Evolutionary conservation across 2,888 invertebrate species (phyloP).

Genomic region (Leptinotarsa juncta): DNA sequence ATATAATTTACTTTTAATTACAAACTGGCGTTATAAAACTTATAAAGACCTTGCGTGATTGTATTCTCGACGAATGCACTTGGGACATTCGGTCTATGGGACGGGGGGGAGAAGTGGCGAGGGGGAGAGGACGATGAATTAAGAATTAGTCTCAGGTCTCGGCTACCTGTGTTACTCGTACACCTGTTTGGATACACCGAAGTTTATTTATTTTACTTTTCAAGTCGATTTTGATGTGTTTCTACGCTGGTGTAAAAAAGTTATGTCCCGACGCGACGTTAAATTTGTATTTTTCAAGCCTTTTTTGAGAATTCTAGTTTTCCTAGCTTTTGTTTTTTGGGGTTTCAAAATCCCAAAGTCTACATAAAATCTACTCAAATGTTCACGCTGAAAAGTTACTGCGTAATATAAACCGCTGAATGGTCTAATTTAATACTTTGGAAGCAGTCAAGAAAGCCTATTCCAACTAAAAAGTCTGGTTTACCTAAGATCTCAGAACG

Average conservation of each 20-base stretch:
- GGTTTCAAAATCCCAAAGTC: too few species aligned
- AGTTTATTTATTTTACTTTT: conserved; percentile 36
- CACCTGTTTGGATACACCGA: conserved; percentile 47
- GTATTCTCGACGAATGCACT: conserved; percentile 32
- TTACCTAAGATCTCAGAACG: too few species aligned
- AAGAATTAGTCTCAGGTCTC: conserved; percentile 48
- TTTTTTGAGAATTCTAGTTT: too few species aligned
- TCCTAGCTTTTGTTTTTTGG: too few species aligned
- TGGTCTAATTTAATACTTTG: too few species aligned
- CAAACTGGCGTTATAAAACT: conserved; percentile 39
- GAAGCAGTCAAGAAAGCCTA: too few species aligned
- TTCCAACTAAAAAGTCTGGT: too few species aligned
- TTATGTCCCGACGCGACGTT: neutral
- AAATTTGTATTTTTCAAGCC: neutral
- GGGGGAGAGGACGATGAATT: conserved; percentile 32
- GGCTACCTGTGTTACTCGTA: conserved; percentile 52
- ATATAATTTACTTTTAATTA: conserved; percentile 44
- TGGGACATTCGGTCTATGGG: neutral
- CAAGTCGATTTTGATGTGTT: conserved; percentile 22
- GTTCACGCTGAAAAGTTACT: too few species aligned
- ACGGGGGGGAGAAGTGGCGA: neutral
- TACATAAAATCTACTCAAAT: too few species aligned
- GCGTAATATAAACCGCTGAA: too few species aligned
- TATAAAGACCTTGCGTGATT: conserved; percentile 42
- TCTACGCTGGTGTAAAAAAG: neutral